phyloP scores from a whole-genome alignment of 2,888 invertebrate genomes.

The Drosophila helvetica region DNA sequence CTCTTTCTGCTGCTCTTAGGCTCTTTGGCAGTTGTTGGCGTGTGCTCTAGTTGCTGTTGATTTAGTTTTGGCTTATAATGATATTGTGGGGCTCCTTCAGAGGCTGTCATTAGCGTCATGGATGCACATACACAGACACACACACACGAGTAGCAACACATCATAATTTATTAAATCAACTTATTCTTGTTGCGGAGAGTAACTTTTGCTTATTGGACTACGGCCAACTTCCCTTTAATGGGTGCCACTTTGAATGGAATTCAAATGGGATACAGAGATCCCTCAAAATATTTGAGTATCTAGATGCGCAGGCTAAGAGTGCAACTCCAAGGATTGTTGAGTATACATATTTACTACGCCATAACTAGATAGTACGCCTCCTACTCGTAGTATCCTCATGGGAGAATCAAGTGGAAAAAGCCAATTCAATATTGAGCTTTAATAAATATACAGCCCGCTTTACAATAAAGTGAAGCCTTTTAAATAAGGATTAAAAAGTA shows the following conservation, averaged over 20 bases:
- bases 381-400: too few relatives aligned
- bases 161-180: constrained; percentile 36
- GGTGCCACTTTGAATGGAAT: background rate
- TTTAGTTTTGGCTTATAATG: constrained; percentile 58
- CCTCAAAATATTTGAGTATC: background rate
- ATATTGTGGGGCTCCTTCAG: constrained; percentile 42
- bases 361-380: too few relatives aligned
- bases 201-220: background rate
- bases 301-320: too few relatives aligned
- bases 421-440: background rate
- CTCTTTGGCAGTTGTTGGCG: constrained; percentile 35
- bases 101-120: constrained; percentile 51
- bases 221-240: background rate
- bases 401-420: background rate
- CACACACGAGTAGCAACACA: constrained; percentile 9
- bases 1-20: constrained; percentile 1
- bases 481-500: constrained; percentile 41
- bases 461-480: constrained; percentile 42
- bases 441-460: constrained; percentile 8
- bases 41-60: constrained; percentile 51
- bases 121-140: constrained; percentile 6
- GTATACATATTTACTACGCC: too few relatives aligned
- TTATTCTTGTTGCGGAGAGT: background rate
- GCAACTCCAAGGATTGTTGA: too few relatives aligned
- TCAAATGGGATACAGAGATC: background rate